Evolutionary conservation across 2,888 invertebrate genomes (phyloP), one percentile per base, ranked within the genome.

Genomic region (Hoplodrina blanda): DNA sequence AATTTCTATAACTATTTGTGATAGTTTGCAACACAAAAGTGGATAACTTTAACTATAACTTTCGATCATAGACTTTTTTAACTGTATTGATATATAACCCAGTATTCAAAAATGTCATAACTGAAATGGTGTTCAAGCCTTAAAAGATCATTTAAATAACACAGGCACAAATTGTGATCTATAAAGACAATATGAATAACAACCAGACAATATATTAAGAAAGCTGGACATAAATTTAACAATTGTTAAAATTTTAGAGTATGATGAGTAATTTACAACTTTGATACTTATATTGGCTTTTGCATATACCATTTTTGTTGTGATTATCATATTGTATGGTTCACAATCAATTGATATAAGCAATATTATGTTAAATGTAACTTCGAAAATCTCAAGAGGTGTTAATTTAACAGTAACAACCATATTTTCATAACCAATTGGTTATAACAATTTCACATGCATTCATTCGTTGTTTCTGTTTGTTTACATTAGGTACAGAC

Each of bases 391-490:
- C 17, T 53, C 15, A 30, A 41, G 20, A 49, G 41, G 41, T 20
- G n/a, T 37, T 49, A 15, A 50, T 8, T 11, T 17, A n/a, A 20
- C n/a, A 46, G 44, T 37, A 37, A 37, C 37, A 37, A 37, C 7
- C 37, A 37, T 7, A 8, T 25, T 25, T 1, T 8, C 8, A 7
- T 37, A 37, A 37, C 37, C 37, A 37, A 37, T 37, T 37, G 37
- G 8, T 37, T 15, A 11, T 17, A n/a, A 54, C 11, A 37, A 17
- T 50, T 52, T 63, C 7, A 68, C 46, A 52, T 54, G 25, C 41
- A 60, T 55, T 49, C 30, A 49, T 37, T 73, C 50, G 50, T 71
- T 73, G 78, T 77, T 70, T 57, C 5, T n/a, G 30, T 61, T 52
- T 37, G 8, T 37, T 37, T 8, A 33, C 33, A 33, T 44, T 41